phyloP scores from a whole-genome alignment of 2,888 invertebrate genomes.

The Nymphalis c-album region DNA sequence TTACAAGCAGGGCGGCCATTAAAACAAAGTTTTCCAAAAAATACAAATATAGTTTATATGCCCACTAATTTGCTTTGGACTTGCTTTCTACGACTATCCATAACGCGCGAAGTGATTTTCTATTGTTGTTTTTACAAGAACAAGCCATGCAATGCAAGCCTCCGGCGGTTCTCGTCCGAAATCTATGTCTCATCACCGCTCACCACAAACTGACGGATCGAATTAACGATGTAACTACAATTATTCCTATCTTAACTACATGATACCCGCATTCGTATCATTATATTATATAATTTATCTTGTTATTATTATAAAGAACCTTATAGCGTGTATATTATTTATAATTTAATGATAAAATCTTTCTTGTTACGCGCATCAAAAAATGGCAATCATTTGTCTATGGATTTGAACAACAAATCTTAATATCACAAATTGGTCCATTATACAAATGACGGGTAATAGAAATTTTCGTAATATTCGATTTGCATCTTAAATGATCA shows the following conservation, averaged over 20 bases:
- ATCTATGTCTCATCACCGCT: conserved; percentile 55
- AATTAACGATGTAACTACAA: conserved; percentile 48
- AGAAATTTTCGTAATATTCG: conserved; percentile 37
- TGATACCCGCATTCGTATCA: conserved; percentile 6
- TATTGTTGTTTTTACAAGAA: conserved; percentile 56
- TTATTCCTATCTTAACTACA: conserved; percentile 35
- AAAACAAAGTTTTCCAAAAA: no score
- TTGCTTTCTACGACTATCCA: conserved; percentile 22
- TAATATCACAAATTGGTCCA: conserved; percentile 35
- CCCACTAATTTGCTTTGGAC: no score
- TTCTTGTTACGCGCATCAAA: conserved; percentile 26
- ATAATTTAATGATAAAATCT: conserved; percentile 22
- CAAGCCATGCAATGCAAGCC: conserved; percentile 50
- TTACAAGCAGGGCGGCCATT: no score
- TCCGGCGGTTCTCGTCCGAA: conserved; percentile 65
- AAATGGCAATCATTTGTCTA: conserved; percentile 27
- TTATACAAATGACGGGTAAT: conserved; percentile 37
- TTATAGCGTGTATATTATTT: conserved; percentile 25
- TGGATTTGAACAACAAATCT: conserved; percentile 35
- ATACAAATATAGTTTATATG: no score
- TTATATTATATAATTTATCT: conserved; percentile 9
- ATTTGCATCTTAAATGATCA: conserved; percentile 50
- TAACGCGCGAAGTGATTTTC: conserved; percentile 50
- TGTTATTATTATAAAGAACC: conserved; percentile 21
- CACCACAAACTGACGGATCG: conserved; percentile 52